These are phyloP conservation scores for Drosophila melanica DNA, from an alignment of 1,140 invertebrate species.

Conservation along the genomic window DNA sequence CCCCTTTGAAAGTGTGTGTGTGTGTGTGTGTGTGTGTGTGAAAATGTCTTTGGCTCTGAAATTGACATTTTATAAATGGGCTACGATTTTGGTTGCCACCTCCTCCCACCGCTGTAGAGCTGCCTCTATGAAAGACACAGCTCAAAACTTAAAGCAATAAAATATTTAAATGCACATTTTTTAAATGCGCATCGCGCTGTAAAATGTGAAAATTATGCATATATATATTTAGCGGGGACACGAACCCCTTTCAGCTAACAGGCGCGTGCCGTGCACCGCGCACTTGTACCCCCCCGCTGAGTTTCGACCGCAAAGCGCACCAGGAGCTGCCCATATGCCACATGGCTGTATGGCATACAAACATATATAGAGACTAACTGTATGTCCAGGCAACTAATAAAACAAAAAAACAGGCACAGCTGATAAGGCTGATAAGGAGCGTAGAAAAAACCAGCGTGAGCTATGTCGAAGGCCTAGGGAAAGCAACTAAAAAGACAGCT, in stretches of 20 bases:
- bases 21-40: conserved; percentile 17
- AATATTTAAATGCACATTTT: conserved; percentile 60
- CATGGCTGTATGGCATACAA: not conserved
- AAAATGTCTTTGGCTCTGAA: conserved; percentile 59
- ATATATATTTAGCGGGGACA: conserved; percentile 63
- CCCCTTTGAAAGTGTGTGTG: conserved; percentile 46
- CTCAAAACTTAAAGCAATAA: conserved; percentile 75
- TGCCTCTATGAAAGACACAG: not conserved
- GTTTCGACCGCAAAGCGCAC: conserved; percentile 68
- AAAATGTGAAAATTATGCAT: conserved; percentile 79
- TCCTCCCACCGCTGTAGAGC: not conserved
- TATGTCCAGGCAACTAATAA: conserved; percentile 34
- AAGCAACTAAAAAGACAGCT: conserved; percentile 58
- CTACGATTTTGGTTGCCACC: conserved; percentile 38
- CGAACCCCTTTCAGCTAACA: conserved; percentile 43
- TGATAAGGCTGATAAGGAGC: conserved; percentile 67
- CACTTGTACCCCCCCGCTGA: conserved; percentile 61
- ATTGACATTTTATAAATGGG: conserved; percentile 83
- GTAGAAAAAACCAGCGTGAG: conserved; percentile 35
- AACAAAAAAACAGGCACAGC: conserved; percentile 41
- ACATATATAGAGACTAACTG: not conserved
- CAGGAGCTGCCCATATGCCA: conserved; percentile 58
- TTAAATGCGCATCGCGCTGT: conserved; percentile 45
- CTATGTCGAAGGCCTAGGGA: conserved; percentile 10
- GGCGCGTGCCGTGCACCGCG: conserved; percentile 59